These are phyloP conservation scores for Serrognathus titanus DNA, from an alignment of 2,888 invertebrate genomes.

Conservation along the genomic window DNA sequence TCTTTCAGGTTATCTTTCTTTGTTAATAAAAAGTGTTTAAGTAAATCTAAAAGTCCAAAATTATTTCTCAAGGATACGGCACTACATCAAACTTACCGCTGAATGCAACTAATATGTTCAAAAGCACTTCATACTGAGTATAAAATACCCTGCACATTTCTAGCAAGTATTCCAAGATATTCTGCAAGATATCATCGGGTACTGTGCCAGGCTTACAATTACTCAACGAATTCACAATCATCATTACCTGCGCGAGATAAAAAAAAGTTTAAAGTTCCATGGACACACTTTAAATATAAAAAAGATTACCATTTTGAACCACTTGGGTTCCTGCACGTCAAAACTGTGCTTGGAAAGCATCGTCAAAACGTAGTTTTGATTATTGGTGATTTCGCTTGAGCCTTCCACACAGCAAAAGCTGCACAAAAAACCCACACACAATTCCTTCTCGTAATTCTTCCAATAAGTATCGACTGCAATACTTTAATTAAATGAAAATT, in stretches of 20 bases:
- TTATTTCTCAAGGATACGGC: too few species aligned
- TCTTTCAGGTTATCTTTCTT: slow-evolving; percentile 5
- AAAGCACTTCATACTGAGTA: slow-evolving; percentile 38
- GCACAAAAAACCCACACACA: slow-evolving; percentile 27
- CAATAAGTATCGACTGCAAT: slow-evolving; percentile 19
- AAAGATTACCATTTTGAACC: slow-evolving; percentile 34
- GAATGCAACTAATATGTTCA: slow-evolving; percentile 36
- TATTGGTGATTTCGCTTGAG: slow-evolving; percentile 20
- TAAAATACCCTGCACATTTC: slow-evolving; percentile 37
- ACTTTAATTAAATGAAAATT: slow-evolving; percentile 1
- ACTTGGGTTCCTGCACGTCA: slow-evolving; percentile 25
- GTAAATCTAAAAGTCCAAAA: slow-evolving; percentile 34
- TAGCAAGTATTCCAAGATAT: slow-evolving; percentile 36
- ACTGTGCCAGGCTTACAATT: slow-evolving; percentile 31
- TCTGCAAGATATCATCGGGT: slow-evolving; percentile 30
- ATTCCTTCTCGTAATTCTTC: background rate
- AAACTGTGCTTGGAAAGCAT: slow-evolving; percentile 30
- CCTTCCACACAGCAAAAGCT: slow-evolving; percentile 32
- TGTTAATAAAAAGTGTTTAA: slow-evolving; percentile 20
- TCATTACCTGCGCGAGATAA: slow-evolving; percentile 30
- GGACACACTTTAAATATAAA: background rate
- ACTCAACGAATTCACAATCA: slow-evolving; percentile 39
- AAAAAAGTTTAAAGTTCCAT: background rate
- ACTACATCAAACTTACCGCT: slow-evolving; percentile 10
- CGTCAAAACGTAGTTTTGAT: slow-evolving; percentile 30